These are phyloP conservation scores for Grammomys surdaster DNA, from an alignment of 2,113 vertebrate genomes.

Conservation along the genomic window DNA sequence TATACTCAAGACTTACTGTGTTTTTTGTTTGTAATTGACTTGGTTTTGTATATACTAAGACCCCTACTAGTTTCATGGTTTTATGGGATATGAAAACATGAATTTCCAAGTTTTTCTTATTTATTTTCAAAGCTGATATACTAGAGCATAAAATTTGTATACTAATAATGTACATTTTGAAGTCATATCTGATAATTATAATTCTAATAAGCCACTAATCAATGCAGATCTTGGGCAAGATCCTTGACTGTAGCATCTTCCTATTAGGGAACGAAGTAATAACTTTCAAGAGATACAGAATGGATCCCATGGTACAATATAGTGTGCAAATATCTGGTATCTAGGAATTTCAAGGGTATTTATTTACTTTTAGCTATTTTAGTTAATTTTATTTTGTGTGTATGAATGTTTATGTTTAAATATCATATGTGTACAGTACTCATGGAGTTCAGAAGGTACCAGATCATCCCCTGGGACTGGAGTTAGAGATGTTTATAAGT, in stretches of 20 bases:
- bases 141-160: background rate
- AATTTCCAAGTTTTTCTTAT: background rate
- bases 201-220: background rate
- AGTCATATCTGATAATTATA: background rate
- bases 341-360: background rate
- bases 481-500: background rate
- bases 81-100: background rate
- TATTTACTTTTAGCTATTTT: background rate
- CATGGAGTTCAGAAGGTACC: background rate
- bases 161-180: background rate
- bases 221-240: background rate
- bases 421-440: background rate
- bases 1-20: background rate
- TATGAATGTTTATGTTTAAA: background rate
- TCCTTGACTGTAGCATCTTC: background rate
- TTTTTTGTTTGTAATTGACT: background rate
- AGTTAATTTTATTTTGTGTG: background rate
- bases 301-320: background rate
- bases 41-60: background rate
- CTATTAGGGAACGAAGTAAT: background rate
- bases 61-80: background rate
- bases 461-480: background rate
- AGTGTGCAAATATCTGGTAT: background rate
- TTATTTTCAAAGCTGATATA: background rate
- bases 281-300: background rate